Evolutionary conservation across 2,113 vertebrate genomes (phyloP).

Genomic region (Xyrauchen texanus): DNA sequence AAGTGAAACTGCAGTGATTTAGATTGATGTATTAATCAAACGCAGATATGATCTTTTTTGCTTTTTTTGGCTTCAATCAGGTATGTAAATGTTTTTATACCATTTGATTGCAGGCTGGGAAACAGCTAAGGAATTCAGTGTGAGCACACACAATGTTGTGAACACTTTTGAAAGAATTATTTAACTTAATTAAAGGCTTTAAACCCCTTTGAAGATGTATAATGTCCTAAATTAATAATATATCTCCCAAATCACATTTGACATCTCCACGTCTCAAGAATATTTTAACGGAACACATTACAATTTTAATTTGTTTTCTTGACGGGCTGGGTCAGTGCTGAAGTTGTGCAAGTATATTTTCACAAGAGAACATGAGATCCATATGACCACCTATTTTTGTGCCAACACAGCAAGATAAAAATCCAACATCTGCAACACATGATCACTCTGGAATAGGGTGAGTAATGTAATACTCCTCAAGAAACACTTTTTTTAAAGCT

Average conservation of each 20-base stretch:
- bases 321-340: conserved; percentile 48
- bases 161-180: conserved; percentile 14
- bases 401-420: conserved; percentile 19
- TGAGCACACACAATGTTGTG: background rate
- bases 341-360: conserved; percentile 48
- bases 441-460: conserved; percentile 1
- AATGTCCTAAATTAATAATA: conserved; percentile 65
- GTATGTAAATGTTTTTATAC: background rate
- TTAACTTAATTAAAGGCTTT: conserved; percentile 45
- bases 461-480: conserved; percentile 18
- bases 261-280: conserved; percentile 50
- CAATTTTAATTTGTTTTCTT: conserved; percentile 63
- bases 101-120: background rate
- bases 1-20: background rate
- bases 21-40: background rate
- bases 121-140: conserved; percentile 6
- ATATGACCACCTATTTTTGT: conserved; percentile 26
- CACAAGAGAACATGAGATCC: conserved; percentile 38
- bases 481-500: conserved; percentile 14
- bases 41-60: conserved; percentile 9
- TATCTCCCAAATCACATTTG: conserved; percentile 40
- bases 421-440: conserved; percentile 11
- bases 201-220: conserved; percentile 62
- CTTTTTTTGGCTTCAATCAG: conserved; percentile 7
- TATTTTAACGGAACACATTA: conserved; percentile 63